Conservation (phyloP, 2,888 invertebrate species). For the Geophilus truncorum region DNA sequence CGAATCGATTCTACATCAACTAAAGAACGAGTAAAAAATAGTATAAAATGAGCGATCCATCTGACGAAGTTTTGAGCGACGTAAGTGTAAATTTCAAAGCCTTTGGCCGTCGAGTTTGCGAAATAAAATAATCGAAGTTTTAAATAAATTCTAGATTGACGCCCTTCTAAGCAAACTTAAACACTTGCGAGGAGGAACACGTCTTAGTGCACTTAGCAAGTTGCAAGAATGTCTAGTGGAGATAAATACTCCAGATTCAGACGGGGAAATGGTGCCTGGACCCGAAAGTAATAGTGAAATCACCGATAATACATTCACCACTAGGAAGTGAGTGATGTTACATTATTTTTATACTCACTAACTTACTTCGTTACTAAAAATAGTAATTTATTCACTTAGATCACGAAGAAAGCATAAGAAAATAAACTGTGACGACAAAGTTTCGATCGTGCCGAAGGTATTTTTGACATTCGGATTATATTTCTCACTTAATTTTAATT, state of each 20-base stretch:
- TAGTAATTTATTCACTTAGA: too few species aligned
- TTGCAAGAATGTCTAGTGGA: neutral
- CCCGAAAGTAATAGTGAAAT: neutral
- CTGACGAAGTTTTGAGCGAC: neutral
- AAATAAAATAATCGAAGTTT: neutral
- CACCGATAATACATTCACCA: neutral
- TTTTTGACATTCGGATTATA: too few species aligned
- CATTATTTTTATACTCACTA: neutral
- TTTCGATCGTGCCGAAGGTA: too few species aligned
- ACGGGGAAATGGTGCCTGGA: neutral
- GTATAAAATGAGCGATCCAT: neutral
- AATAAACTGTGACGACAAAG: too few species aligned
- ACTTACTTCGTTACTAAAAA: too few species aligned
- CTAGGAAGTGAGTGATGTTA: neutral
- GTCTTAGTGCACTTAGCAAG: neutral
- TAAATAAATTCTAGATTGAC: neutral
- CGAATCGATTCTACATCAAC: too few species aligned
- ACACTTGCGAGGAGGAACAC: neutral
- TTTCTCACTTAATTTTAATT: too few species aligned
- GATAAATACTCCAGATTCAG: neutral
- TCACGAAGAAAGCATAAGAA: too few species aligned
- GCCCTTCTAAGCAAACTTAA: constrained; percentile 3
- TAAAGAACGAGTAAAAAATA: too few species aligned
- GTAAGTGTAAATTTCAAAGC: neutral
- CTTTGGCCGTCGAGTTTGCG: neutral